phyloP scores from a whole-genome alignment of 2,888 invertebrate species.

The Calliopum simillimum region DNA sequence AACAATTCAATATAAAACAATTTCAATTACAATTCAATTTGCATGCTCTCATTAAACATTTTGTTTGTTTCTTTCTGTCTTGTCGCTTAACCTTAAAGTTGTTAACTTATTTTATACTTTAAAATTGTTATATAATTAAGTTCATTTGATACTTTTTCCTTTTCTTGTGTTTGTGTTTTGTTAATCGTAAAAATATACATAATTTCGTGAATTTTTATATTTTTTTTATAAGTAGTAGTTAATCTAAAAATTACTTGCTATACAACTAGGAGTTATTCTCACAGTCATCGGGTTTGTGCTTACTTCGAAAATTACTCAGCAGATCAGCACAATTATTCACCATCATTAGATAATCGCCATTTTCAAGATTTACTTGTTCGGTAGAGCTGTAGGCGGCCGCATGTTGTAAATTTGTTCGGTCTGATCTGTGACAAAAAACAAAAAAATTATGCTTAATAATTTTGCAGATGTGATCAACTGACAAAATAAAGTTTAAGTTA shows the following conservation, averaged over 20 bases:
- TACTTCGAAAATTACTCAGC: conserved; percentile 69
- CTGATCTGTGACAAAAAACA: conserved; percentile 46
- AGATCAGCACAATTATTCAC: conserved; percentile 76
- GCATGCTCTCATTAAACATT: no score
- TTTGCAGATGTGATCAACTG: not conserved
- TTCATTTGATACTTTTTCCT: conserved; percentile 25
- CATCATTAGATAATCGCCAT: conserved; percentile 69
- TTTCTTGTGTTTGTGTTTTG: no score
- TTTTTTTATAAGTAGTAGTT: conserved; percentile 8
- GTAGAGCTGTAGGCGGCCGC: conserved; percentile 50
- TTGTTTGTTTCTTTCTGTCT: no score
- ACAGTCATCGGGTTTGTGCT: conserved; percentile 68
- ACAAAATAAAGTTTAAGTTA: conserved; percentile 11
- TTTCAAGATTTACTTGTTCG: conserved; percentile 60
- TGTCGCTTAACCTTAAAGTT: no score
- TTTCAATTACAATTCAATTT: no score
- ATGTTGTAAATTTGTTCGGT: conserved; percentile 53
- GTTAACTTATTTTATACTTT: no score
- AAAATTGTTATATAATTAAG: no score
- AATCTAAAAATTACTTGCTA: conserved; percentile 44
- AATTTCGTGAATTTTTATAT: conserved; percentile 5
- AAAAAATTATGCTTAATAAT: not conserved
- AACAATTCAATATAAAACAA: no score
- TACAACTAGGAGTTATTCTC: conserved; percentile 67
- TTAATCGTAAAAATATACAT: conserved; percentile 35